These are phyloP conservation scores for Crotalus adamanteus DNA, from an alignment of 2,797 vertebrate species.

Conservation along the genomic window DNA sequence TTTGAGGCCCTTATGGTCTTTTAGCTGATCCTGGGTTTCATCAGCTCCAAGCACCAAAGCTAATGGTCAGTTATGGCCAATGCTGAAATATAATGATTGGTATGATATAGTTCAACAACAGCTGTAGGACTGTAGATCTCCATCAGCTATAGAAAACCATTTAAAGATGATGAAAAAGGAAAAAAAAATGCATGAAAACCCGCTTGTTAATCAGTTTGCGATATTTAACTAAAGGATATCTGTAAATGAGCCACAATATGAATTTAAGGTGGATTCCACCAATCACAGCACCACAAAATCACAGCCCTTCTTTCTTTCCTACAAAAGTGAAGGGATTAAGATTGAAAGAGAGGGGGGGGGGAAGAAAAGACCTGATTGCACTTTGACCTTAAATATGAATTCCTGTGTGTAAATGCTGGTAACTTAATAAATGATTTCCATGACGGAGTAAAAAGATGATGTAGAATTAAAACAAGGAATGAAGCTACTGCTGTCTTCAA, in stretches of 20 bases:
- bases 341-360: neutral
- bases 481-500: slow-evolving; percentile 48
- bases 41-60: neutral
- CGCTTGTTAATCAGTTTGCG: slow-evolving; percentile 52
- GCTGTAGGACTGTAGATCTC: neutral
- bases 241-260: neutral
- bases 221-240: neutral
- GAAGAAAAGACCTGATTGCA: neutral
- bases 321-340: slow-evolving; percentile 11
- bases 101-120: neutral
- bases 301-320: slow-evolving; percentile 8
- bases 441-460: slow-evolving; percentile 45
- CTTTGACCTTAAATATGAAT: neutral
- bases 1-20: neutral
- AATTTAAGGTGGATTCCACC: neutral
- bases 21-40: neutral
- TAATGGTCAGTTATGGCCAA: neutral
- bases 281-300: neutral
- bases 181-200: slow-evolving; percentile 21
- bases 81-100: neutral
- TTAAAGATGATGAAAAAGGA: slow-evolving; percentile 46
- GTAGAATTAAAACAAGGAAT: slow-evolving; percentile 50
- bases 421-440: slow-evolving; percentile 2
- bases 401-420: slow-evolving; percentile 19
- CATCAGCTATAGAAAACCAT: slow-evolving; percentile 55